phyloP scores from a whole-genome alignment of 1,140 invertebrate genomes.

The Drosophila ohnishii region DNA sequence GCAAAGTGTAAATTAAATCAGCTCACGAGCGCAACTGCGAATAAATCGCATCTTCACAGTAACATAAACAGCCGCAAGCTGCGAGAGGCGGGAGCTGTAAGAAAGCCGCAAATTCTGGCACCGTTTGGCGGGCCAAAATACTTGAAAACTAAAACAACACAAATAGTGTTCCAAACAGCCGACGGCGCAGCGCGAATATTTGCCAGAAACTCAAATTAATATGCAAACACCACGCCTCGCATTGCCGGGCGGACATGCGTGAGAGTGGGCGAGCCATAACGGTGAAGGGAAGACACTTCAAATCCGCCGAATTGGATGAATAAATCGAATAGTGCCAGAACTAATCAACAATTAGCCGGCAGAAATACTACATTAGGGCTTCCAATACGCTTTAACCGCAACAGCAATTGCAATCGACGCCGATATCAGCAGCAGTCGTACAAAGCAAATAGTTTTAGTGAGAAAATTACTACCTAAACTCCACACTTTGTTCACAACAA shows the following conservation, averaged over 20 bases:
- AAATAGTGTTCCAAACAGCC: conserved; percentile 35
- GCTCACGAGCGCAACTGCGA: conserved; percentile 7
- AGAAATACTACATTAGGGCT: not conserved
- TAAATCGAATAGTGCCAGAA: conserved; percentile 17
- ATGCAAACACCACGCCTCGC: conserved; percentile 17
- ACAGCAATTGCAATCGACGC: not conserved
- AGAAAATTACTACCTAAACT: no score
- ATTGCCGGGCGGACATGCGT: not conserved
- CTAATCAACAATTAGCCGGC: conserved; percentile 11
- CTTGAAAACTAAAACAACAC: conserved; percentile 48
- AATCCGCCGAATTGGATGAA: not conserved
- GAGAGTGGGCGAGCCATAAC: not conserved
- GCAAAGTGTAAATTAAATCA: conserved; percentile 49
- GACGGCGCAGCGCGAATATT: conserved; percentile 35
- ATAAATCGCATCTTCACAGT: conserved; percentile 34
- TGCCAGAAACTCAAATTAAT: conserved; percentile 33
- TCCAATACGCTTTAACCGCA: not conserved
- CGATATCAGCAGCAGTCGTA: not conserved
- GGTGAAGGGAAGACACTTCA: not conserved
- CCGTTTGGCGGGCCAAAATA: conserved; percentile 31
- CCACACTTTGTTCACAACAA: not conserved
- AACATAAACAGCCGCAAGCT: conserved; percentile 25
- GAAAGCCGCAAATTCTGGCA: conserved; percentile 21
- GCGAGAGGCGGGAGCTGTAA: conserved; percentile 1
- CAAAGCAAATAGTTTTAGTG: not conserved